Percentiles rank a stretch among this genome's conserved stretches.
Evolutionary conservation across 2,113 vertebrate species (phyloP).

Genomic region (Corythornis madagascariensis): DNA sequence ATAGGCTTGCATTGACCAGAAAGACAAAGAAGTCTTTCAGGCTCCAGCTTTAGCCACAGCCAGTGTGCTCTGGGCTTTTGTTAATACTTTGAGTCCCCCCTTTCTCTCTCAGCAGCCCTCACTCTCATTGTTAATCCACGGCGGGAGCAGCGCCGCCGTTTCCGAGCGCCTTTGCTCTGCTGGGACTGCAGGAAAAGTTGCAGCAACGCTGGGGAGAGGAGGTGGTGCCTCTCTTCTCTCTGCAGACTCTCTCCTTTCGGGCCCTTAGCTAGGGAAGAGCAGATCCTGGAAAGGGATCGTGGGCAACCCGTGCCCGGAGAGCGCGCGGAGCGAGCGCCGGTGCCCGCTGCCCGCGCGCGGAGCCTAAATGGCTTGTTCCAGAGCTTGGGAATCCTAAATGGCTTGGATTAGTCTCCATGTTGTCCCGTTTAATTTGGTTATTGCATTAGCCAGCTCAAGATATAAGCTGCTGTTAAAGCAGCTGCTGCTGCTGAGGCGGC

Average conservation of each 20-base stretch:
- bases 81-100: slow-evolving; percentile 36
- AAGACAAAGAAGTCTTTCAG: slow-evolving; percentile 77
- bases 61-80: slow-evolving; percentile 63
- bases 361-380: background rate
- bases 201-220: background rate
- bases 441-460: slow-evolving; percentile 4
- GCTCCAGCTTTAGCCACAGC: slow-evolving; percentile 21
- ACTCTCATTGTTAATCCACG: slow-evolving; percentile 52
- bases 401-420: background rate
- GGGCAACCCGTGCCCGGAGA: background rate
- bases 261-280: background rate
- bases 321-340: background rate
- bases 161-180: slow-evolving; percentile 42
- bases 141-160: slow-evolving; percentile 4
- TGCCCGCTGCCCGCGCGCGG: background rate
- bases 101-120: slow-evolving; percentile 48
- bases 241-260: background rate
- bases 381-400: background rate
- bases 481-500: background rate
- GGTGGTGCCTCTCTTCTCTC: background rate
- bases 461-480: background rate
- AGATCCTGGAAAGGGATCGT: background rate
- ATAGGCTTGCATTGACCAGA: slow-evolving; percentile 72
- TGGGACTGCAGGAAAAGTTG: slow-evolving; percentile 30
- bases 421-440: slow-evolving; percentile 26